Conservation (phyloP, 2,888 invertebrate genomes). For the Aphidius colemani region DNA sequence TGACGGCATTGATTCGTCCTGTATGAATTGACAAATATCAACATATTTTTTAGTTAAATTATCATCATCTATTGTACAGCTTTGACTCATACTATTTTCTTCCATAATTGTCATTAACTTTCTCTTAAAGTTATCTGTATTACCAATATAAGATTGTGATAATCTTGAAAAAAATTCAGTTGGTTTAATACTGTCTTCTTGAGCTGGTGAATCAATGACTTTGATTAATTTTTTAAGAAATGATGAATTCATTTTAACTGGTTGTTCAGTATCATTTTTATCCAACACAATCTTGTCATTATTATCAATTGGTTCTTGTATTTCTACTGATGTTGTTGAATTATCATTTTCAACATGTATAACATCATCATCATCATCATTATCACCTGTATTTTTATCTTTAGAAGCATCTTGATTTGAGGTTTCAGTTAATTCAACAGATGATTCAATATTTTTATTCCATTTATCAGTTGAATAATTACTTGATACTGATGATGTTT, state of each 20-base stretch:
- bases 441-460: slow-evolving; percentile 21
- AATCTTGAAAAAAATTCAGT: slow-evolving; percentile 29
- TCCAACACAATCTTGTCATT: no score
- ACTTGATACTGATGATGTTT: not conserved
- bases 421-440: not conserved
- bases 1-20: slow-evolving; percentile 51
- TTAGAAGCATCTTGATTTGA: not conserved
- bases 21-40: slow-evolving; percentile 50
- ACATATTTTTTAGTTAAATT: slow-evolving; percentile 49
- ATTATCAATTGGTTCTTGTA: not conserved
- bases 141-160: slow-evolving; percentile 41
- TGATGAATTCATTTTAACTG: no score
- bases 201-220: not conserved
- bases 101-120: slow-evolving; percentile 50
- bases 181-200: not conserved
- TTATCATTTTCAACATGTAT: not conserved
- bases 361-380: not conserved
- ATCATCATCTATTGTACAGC: slow-evolving; percentile 28
- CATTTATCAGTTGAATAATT: slow-evolving; percentile 7
- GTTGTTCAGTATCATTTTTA: no score
- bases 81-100: slow-evolving; percentile 42
- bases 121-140: slow-evolving; percentile 48
- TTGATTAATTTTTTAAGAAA: not conserved
- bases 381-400: not conserved
- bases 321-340: not conserved